Conservation (phyloP, 2,797 vertebrate species). For the Esox masquinongy region DNA sequence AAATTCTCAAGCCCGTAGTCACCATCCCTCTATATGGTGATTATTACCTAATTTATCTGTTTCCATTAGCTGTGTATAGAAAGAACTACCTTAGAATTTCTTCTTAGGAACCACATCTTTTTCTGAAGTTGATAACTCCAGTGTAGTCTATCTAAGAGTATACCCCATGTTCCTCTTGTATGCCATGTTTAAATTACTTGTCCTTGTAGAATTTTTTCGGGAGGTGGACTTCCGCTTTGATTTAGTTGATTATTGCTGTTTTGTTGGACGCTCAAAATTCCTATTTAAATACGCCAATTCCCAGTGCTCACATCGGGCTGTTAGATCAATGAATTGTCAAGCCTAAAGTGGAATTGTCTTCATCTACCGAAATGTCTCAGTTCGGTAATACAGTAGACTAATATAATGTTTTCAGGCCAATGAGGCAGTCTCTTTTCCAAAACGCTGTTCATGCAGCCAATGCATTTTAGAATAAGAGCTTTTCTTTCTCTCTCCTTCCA, state of each 20-base stretch:
- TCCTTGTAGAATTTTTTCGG: neutral
- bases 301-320: neutral
- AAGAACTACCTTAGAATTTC: neutral
- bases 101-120: too few relatives aligned
- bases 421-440: neutral
- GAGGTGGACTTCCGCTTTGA: neutral
- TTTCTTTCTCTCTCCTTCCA: slow-evolving; percentile 53
- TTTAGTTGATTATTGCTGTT: neutral
- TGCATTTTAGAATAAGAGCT: too few relatives aligned
- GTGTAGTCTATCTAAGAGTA: neutral
- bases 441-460: neutral
- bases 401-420: slow-evolving; percentile 1
- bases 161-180: neutral
- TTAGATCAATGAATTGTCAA: neutral
- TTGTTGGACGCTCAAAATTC: neutral
- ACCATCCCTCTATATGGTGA: neutral
- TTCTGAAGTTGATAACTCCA: neutral
- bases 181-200: neutral
- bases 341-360: neutral
- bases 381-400: neutral
- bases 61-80: neutral
- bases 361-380: neutral
- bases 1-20: neutral
- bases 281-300: neutral
- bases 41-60: slow-evolving; percentile 8